phyloP scores from a whole-genome alignment of 2,113 vertebrate genomes.

The Chloroceryle aenea region DNA sequence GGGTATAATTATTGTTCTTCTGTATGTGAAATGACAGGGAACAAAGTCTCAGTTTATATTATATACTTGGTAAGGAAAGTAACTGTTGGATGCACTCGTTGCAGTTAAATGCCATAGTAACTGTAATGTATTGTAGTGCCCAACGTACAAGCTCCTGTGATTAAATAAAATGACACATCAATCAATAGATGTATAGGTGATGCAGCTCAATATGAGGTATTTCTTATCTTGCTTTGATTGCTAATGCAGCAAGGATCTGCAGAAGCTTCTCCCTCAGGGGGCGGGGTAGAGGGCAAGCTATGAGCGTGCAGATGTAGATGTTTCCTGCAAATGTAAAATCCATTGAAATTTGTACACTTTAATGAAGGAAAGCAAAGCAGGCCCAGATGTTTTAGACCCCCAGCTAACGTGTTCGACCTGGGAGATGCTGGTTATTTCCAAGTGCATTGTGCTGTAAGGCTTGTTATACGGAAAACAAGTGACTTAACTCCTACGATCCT shows the following conservation, averaged over 20 bases:
- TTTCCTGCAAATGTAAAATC: constrained; percentile 38
- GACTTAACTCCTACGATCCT: background rate
- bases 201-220: background rate
- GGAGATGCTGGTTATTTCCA: background rate
- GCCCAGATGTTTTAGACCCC: background rate
- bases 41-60: constrained; percentile 3
- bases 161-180: background rate
- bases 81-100: background rate
- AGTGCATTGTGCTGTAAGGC: background rate
- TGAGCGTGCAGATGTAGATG: constrained; percentile 23
- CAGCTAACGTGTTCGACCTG: background rate
- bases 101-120: constrained; percentile 18
- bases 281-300: background rate
- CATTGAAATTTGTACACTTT: background rate
- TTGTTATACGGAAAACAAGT: background rate
- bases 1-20: background rate
- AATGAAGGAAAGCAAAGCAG: background rate
- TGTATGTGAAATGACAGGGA: background rate
- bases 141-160: background rate
- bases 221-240: background rate
- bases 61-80: background rate
- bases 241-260: background rate
- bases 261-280: constrained; percentile 22
- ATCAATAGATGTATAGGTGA: background rate
- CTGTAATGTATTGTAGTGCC: background rate